phyloP scores from a whole-genome alignment of 1,140 invertebrate genomes.

The Macrotrachela quadricornifera region DNA sequence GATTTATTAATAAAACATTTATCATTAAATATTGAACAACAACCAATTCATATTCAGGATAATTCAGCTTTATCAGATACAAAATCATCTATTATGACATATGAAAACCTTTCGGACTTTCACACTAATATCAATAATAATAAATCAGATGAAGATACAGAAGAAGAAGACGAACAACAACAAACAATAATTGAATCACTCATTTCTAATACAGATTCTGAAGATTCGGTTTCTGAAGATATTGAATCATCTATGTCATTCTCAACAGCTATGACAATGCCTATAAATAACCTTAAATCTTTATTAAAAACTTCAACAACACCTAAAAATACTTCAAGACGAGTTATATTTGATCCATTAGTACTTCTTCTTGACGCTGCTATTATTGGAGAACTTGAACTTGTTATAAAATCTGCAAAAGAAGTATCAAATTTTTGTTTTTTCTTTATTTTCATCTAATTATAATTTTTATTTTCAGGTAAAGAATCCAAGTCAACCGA shows the following conservation, averaged over 20 bases:
- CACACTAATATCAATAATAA: too few relatives aligned
- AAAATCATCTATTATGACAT: too few relatives aligned
- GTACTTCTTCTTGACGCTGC: slow-evolving; percentile 85
- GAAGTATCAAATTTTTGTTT: slow-evolving; percentile 40
- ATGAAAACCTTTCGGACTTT: too few relatives aligned
- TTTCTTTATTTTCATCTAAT: not conserved
- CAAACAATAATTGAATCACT: too few relatives aligned
- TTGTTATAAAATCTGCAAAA: slow-evolving; percentile 76
- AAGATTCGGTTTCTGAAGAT: too few relatives aligned
- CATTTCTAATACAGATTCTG: too few relatives aligned
- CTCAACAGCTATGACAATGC: slow-evolving; percentile 11
- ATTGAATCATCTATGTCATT: slow-evolving; percentile 10
- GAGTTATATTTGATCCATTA: slow-evolving; percentile 78
- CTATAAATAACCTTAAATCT: slow-evolving; percentile 1
- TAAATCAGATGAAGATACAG: too few relatives aligned
- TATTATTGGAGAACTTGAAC: slow-evolving; percentile 83
- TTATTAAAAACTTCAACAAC: not conserved
- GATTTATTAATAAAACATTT: too few relatives aligned
- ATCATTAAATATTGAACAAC: too few relatives aligned
- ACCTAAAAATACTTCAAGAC: not conserved
- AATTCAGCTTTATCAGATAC: too few relatives aligned
- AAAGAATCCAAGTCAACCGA: slow-evolving; percentile 55
- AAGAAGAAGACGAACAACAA: too few relatives aligned
- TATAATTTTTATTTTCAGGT: not conserved
- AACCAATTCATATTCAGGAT: too few relatives aligned